Evolutionary conservation across 2,113 vertebrate genomes (phyloP).

Genomic region (Taxidea taxus): DNA sequence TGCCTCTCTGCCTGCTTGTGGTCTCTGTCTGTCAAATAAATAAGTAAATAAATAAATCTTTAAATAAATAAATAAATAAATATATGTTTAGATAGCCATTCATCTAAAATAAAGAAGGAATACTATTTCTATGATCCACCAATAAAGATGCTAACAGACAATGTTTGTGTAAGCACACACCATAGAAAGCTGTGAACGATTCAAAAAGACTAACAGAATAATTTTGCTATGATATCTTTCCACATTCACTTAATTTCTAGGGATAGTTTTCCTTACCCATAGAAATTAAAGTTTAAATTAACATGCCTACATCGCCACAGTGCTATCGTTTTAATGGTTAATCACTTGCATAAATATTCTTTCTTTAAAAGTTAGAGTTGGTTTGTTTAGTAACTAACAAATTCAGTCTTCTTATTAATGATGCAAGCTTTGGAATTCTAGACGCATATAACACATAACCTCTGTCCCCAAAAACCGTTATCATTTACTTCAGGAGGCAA

Average conservation of each 20-base stretch:
- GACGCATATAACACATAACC: background rate
- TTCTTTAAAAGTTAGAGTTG: slow-evolving; percentile 1
- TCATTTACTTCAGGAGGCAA: background rate
- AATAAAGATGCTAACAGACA: background rate
- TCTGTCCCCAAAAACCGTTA: background rate
- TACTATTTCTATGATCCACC: background rate
- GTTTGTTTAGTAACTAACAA: background rate
- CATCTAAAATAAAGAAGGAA: background rate
- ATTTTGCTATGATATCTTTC: background rate
- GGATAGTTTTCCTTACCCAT: background rate
- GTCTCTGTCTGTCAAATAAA: too few species aligned
- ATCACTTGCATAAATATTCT: background rate
- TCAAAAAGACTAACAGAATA: background rate
- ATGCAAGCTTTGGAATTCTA: background rate
- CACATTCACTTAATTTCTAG: background rate
- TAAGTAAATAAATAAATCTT: too few species aligned
- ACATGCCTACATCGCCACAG: background rate
- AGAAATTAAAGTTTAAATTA: slow-evolving; percentile 20
- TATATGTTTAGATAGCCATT: background rate
- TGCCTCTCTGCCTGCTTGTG: too few species aligned
- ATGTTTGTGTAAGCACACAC: background rate
- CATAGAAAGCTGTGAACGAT: background rate
- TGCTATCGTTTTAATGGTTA: background rate
- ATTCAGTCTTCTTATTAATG: background rate
- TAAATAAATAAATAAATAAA: too few species aligned